Percentiles rank a stretch among this genome's conserved stretches.
Conservation (phyloP, 2,113 vertebrate species). For the Crypturellus undulatus region DNA sequence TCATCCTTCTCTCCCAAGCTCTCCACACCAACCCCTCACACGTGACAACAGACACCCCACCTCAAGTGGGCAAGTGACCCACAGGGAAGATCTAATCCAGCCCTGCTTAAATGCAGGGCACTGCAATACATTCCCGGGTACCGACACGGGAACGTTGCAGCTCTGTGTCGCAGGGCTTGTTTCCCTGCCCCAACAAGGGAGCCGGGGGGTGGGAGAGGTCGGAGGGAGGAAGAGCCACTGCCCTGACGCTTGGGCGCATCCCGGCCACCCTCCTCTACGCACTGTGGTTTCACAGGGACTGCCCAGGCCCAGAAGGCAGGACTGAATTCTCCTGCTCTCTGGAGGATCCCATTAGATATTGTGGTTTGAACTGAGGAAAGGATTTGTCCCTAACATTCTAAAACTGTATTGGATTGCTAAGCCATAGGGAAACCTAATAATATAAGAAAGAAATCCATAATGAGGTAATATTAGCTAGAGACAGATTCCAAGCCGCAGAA, state of each 20-base stretch:
- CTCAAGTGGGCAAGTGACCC: background rate
- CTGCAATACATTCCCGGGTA: too few relatives aligned
- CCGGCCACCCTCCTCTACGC: background rate
- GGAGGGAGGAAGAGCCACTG: fast-evolving
- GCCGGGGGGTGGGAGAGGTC: background rate
- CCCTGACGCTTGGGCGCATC: background rate
- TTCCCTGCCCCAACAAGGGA: background rate
- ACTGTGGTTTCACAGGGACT: background rate
- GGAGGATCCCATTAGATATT: slow-evolving; percentile 25
- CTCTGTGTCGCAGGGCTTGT: background rate
- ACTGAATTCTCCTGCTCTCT: slow-evolving; percentile 47
- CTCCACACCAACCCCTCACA: background rate
- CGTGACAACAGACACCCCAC: background rate
- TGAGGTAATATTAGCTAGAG: background rate
- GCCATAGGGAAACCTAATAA: slow-evolving; percentile 12
- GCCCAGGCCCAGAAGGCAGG: background rate
- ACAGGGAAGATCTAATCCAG: background rate
- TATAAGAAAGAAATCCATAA: slow-evolving; percentile 39
- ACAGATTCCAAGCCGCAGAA: background rate
- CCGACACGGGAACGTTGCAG: background rate
- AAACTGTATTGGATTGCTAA: slow-evolving; percentile 48
- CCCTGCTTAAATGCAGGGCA: background rate
- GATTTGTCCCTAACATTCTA: slow-evolving; percentile 32
- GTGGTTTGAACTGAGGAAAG: slow-evolving; percentile 31
- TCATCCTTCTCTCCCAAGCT: background rate